Conservation (phyloP, 2,113 vertebrate genomes). For the Leptodactylus fuscus region DNA sequence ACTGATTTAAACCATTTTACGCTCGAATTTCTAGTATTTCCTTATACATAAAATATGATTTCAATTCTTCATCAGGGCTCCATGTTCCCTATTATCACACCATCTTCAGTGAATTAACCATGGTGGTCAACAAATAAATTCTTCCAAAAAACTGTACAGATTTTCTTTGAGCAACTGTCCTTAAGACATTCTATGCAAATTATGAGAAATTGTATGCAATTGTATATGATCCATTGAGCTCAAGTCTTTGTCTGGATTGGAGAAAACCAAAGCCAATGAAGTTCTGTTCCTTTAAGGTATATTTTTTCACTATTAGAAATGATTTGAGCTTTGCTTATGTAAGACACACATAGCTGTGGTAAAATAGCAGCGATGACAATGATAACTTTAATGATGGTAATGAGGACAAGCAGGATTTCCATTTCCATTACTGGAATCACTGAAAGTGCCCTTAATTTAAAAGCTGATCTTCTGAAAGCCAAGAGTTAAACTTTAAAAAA, state of each 20-base stretch:
- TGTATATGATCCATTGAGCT: not conserved
- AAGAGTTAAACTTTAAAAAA: slow-evolving; percentile 65
- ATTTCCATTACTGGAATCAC: slow-evolving; percentile 74
- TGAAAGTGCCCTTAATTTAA: slow-evolving; percentile 65
- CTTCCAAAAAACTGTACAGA: not conserved
- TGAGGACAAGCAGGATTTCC: slow-evolving; percentile 75
- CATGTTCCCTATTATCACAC: too few species aligned
- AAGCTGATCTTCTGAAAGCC: slow-evolving; percentile 61
- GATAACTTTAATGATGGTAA: slow-evolving; percentile 74
- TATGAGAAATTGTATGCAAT: not conserved
- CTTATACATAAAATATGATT: not conserved
- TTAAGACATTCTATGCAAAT: not conserved
- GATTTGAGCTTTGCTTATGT: not conserved
- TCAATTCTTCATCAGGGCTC: too few species aligned
- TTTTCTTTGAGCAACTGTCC: not conserved
- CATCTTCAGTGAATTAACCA: not conserved
- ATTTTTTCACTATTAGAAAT: slow-evolving; percentile 11
- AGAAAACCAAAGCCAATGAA: not conserved
- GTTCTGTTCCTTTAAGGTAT: not conserved
- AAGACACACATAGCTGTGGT: slow-evolving; percentile 34
- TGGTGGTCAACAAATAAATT: too few species aligned
- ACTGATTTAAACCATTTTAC: too few species aligned
- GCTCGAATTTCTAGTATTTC: too few species aligned
- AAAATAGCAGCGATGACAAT: slow-evolving; percentile 71
- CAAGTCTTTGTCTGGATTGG: not conserved